Conservation (phyloP, 2,113 vertebrate genomes). For the Scomber scombrus region DNA sequence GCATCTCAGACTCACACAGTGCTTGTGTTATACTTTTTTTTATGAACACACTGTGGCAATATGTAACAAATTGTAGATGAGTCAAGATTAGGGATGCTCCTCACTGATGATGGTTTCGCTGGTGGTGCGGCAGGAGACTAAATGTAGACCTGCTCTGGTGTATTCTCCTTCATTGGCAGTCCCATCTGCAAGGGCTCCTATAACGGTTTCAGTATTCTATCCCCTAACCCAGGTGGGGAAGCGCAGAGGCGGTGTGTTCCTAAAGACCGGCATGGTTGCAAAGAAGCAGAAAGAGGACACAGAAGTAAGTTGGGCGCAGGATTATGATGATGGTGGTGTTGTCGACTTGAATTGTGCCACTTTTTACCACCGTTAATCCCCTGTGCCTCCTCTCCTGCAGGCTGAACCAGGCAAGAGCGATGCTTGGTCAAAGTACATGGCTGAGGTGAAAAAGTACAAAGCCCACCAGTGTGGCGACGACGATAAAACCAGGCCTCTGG, state of each 20-base stretch:
- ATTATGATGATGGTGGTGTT: neutral
- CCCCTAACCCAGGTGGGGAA: constrained; percentile 98
- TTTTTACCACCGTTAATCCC: neutral
- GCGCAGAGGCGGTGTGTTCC: constrained; percentile 96
- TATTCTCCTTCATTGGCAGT: constrained; percentile 89
- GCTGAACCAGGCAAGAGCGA: constrained; percentile 92
- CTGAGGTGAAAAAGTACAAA: constrained; percentile 98
- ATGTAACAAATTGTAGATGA: constrained; percentile 27
- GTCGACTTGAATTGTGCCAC: neutral
- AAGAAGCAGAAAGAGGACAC: constrained; percentile 95
- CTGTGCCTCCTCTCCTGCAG: constrained; percentile 67
- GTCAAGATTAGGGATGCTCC: constrained; percentile 53
- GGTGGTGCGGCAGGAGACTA: constrained; percentile 71
- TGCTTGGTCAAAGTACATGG: constrained; percentile 97
- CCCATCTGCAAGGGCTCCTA: constrained; percentile 86
- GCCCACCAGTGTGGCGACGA: constrained; percentile 96
- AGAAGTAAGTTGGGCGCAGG: constrained; percentile 81
- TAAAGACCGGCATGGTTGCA: constrained; percentile 97
- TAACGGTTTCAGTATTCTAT: constrained; percentile 98
- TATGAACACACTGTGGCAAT: neutral
- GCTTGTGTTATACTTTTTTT: neutral
- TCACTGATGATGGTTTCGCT: constrained; percentile 57
- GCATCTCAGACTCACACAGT: constrained; percentile 21
- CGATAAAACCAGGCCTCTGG: constrained; percentile 95
- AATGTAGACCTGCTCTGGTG: constrained; percentile 85